Percentiles rank a stretch among this genome's conserved stretches.
Conservation (phyloP, 2,797 vertebrate genomes). For the Orientallactaga sibirica region DNA sequence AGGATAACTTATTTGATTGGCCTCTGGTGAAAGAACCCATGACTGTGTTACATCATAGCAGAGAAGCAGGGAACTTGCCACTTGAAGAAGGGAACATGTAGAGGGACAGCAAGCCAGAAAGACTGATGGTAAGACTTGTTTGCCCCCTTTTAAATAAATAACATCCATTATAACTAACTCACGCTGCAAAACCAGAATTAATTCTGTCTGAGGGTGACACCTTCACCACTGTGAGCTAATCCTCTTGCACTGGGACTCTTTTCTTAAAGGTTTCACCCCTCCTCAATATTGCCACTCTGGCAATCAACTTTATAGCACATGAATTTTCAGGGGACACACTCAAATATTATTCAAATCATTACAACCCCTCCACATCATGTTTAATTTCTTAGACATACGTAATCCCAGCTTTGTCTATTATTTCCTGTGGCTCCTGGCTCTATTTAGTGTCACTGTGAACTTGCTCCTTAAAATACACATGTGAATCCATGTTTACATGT, state of each 20-base stretch:
- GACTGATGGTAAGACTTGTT: background rate
- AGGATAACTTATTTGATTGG: background rate
- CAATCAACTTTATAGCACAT: background rate
- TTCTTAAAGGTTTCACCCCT: background rate
- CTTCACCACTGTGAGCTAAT: background rate
- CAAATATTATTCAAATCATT: background rate
- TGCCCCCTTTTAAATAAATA: background rate
- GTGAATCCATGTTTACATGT: background rate
- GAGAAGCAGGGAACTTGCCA: background rate
- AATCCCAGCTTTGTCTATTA: background rate
- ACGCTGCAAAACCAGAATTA: background rate
- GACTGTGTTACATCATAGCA: background rate
- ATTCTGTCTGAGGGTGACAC: background rate
- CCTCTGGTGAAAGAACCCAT: background rate
- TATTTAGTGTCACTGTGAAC: conserved; percentile 14
- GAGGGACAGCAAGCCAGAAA: background rate
- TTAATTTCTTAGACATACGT: background rate
- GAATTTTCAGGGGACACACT: background rate
- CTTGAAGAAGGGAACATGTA: background rate
- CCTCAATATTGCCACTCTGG: background rate
- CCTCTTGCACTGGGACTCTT: background rate
- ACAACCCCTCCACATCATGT: background rate
- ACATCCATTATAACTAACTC: background rate
- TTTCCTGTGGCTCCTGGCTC: background rate
- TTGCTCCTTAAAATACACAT: background rate